A percentile compares a stretch with the other conserved stretches of the same genome.
Conservation (phyloP, 2,113 vertebrate genomes). For the Colaptes auratus region DNA sequence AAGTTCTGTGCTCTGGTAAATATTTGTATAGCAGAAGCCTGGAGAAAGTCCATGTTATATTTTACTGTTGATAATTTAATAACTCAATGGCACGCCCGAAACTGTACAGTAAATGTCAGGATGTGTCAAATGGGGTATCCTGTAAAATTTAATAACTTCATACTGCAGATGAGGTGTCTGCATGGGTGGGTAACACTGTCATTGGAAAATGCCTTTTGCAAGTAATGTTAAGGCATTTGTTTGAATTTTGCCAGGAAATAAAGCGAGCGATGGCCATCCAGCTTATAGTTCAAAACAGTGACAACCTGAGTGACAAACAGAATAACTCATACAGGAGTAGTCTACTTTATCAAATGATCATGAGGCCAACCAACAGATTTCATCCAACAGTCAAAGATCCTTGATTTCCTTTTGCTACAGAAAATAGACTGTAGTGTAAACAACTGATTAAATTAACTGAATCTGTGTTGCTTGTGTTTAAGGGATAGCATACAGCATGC, state of each 20-base stretch:
- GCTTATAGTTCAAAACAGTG: not conserved
- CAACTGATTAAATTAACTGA: slow-evolving; percentile 73
- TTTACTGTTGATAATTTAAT: slow-evolving; percentile 77
- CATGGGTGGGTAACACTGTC: not conserved
- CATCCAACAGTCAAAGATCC: not conserved
- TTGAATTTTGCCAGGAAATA: slow-evolving; percentile 1
- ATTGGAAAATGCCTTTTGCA: not conserved
- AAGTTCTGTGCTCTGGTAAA: slow-evolving; percentile 75
- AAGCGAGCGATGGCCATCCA: not conserved
- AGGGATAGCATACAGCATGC: slow-evolving; percentile 30
- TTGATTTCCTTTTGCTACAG: slow-evolving; percentile 58
- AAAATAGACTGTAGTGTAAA: slow-evolving; percentile 69
- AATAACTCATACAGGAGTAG: not conserved
- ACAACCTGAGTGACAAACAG: not conserved
- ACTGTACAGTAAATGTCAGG: slow-evolving; percentile 58
- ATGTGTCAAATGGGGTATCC: slow-evolving; percentile 50
- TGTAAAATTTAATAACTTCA: slow-evolving; percentile 18
- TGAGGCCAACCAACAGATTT: not conserved
- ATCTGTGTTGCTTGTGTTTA: slow-evolving; percentile 59
- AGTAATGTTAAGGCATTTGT: not conserved
- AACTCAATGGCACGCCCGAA: slow-evolving; percentile 71
- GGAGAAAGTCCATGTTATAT: slow-evolving; percentile 70
- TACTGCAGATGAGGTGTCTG: not conserved
- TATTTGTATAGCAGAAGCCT: slow-evolving; percentile 79
- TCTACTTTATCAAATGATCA: slow-evolving; percentile 2